Evolutionary conservation across 2,113 vertebrate genomes (phyloP), one percentile per base, ranked within the genome.

Genomic region (Columba livia): DNA sequence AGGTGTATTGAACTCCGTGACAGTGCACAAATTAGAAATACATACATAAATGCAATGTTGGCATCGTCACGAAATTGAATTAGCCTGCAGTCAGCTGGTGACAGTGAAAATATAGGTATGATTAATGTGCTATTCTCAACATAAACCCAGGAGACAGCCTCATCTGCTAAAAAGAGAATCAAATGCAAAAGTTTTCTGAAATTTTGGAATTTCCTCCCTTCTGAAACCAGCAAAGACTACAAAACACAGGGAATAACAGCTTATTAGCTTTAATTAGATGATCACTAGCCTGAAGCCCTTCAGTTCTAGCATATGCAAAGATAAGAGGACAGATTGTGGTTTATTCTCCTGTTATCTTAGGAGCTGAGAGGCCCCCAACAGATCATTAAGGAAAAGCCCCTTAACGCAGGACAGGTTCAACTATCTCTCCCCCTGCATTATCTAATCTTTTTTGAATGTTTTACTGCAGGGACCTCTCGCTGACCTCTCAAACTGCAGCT

Each of bases 391-490:
- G 74, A 31, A 91, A 95, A 95, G 61, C 82, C 91, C 79, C 73
- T 89, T 75, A 92, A 85, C 26, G 6, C 1, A 89, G 67, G 64
- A 84, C 78, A 91, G 90, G 80, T 95, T 93, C 69, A 90, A 13
- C 81, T 79, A 69, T 88, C 90, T 90, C 60, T 80, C 23, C 34
- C 40, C 58, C 36, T 51, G 32, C 61, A 84, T 29, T 91, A 95
- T 93, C 91, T 96, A 86, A 97, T 96, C 96, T 95, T 89, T 89
- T 56, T 87, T 65, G 82, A 93, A 90, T 71, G 72, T 90, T 96
- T 97, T 93, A 89, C 42, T 66, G 79, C 91, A 94, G 70, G 44
- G 87, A 95, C 87, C 92, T 90, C 84, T 95, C 89, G 64, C 11
- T 97, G 94, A 97, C 95, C 95, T 93, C 84, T 85, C 47, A 47